A percentile compares a stretch with the other conserved stretches of the same genome.
These are phyloP conservation scores for Suncus etruscus DNA, from an alignment of 2,113 vertebrate genomes.

Conservation along the genomic window DNA sequence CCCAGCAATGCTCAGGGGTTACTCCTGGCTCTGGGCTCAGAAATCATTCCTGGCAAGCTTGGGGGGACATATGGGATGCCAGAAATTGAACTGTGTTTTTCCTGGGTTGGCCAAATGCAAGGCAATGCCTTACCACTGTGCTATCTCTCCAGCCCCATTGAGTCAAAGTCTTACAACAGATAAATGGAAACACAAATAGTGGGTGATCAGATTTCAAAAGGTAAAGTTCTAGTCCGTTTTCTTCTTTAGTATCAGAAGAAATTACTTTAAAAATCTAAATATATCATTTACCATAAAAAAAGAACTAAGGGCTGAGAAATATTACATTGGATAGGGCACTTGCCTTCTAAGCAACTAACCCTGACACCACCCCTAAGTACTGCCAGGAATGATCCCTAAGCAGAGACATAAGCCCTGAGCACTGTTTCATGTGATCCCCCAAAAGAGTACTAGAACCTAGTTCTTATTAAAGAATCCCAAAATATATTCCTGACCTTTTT, in stretches of 20 bases:
- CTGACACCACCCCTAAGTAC: too few relatives aligned
- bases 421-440: too few relatives aligned
- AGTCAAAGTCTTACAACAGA: conserved; percentile 59
- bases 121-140: too few relatives aligned
- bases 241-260: conserved; percentile 42
- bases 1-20: too few relatives aligned
- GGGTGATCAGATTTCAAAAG: conserved; percentile 35
- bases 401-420: too few relatives aligned
- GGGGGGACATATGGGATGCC: not conserved
- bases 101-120: too few relatives aligned
- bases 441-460: not conserved
- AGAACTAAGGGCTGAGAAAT: too few relatives aligned
- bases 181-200: conserved; percentile 19
- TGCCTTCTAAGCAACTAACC: too few relatives aligned
- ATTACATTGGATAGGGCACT: too few relatives aligned
- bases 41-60: too few relatives aligned
- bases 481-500: not conserved
- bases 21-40: too few relatives aligned
- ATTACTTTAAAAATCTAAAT: conserved; percentile 2
- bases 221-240: not conserved
- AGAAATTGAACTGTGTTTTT: not conserved
- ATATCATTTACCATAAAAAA: not conserved
- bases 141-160: not conserved
- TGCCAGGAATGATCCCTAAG: too few relatives aligned
- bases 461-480: conserved; percentile 25